phyloP scores from a whole-genome alignment of 1,140 invertebrate species.

The Leptopilina clavipes region DNA sequence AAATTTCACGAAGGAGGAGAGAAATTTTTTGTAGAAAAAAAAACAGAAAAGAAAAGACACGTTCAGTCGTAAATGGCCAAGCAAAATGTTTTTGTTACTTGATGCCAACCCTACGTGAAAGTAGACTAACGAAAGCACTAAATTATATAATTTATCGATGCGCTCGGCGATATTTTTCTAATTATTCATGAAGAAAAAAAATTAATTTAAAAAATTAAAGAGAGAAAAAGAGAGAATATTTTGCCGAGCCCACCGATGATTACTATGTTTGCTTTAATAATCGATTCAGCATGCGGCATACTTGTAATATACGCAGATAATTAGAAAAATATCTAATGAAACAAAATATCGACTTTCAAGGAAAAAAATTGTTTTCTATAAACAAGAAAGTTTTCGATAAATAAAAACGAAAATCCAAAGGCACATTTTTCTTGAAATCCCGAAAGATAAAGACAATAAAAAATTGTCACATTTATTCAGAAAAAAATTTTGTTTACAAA shows the following conservation, averaged over 20 bases:
- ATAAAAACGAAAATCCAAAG: too few relatives aligned
- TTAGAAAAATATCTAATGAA: neutral
- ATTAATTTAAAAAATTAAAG: too few relatives aligned
- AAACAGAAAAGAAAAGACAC: neutral
- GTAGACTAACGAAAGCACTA: conserved; percentile 12
- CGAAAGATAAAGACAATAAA: neutral
- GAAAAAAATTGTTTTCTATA: neutral
- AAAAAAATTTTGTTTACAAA: neutral
- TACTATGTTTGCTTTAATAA: conserved; percentile 24
- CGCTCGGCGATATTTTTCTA: neutral
- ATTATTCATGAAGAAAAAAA: neutral
- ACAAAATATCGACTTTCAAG: neutral
- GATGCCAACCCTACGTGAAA: conserved; percentile 22
- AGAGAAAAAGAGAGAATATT: neutral
- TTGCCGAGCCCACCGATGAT: conserved; percentile 19
- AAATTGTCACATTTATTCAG: neutral
- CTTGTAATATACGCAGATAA: neutral
- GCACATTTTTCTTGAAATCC: neutral
- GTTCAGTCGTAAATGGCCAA: conserved; percentile 21
- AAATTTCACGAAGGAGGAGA: neutral
- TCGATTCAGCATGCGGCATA: conserved; percentile 30
- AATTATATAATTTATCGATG: conserved; percentile 18
- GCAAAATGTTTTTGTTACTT: conserved; percentile 26
- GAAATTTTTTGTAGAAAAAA: neutral
- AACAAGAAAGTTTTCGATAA: neutral